A percentile compares a stretch with the other conserved stretches of the same genome.
Evolutionary conservation across 1,140 invertebrate genomes (phyloP).

Genomic region (Papilio dardanus): DNA sequence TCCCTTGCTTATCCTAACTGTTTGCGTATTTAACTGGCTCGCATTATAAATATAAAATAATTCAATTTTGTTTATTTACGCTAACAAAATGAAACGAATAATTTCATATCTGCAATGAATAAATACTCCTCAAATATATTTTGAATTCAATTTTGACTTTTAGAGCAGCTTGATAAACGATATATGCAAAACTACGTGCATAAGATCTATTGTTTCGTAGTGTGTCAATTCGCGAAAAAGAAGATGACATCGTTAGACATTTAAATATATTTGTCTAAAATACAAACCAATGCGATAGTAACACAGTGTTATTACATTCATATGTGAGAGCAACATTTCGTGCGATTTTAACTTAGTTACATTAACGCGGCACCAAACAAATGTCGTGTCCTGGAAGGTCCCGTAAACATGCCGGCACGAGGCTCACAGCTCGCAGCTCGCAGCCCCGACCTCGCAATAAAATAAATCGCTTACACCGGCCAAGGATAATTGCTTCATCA

Average conservation of each 20-base stretch:
- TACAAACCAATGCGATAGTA: not conserved
- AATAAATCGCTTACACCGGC: constrained; percentile 55
- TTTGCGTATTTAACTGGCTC: constrained; percentile 3
- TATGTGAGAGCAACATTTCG: constrained; percentile 27
- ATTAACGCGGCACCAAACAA: constrained; percentile 41
- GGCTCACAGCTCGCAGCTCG: constrained; percentile 26
- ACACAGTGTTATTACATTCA: constrained; percentile 16
- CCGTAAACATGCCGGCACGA: constrained; percentile 51
- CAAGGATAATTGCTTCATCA: constrained; percentile 63
- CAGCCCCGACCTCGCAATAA: constrained; percentile 51
- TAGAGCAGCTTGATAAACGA: too few species aligned
- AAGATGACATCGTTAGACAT: too few species aligned
- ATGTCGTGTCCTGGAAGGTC: constrained; percentile 46
- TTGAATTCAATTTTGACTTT: too few species aligned
- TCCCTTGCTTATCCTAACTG: constrained; percentile 15
- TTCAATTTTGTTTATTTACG: not conserved
- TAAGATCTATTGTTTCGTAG: not conserved
- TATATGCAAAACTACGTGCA: too few species aligned
- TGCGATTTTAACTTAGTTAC: constrained; percentile 35
- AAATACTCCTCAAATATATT: too few species aligned
- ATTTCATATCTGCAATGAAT: not conserved
- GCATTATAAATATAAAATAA: not conserved
- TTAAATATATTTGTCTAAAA: not conserved
- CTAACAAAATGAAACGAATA: not conserved
- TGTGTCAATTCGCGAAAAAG: not conserved